phyloP scores from a whole-genome alignment of 2,113 vertebrate genomes.

The Nothocercus nigrocapillus region DNA sequence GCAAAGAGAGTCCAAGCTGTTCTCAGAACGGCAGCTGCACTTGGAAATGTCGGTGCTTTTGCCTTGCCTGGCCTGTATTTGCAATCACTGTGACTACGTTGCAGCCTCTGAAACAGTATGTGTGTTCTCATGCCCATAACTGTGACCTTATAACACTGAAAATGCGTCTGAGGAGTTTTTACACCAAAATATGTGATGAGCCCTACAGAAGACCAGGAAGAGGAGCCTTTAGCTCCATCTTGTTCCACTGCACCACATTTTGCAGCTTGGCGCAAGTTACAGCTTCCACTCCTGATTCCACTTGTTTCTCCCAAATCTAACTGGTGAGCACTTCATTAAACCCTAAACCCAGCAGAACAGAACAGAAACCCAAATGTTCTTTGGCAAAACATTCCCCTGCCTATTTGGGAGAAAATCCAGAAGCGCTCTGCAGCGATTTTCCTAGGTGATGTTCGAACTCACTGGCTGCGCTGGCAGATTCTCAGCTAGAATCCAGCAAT shows the following conservation, averaged over 20 bases:
- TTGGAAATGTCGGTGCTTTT: neutral
- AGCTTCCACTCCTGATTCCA: neutral
- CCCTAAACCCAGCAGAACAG: neutral
- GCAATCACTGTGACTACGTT: neutral
- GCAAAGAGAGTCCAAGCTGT: neutral
- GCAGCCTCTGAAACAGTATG: neutral
- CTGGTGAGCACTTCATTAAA: neutral
- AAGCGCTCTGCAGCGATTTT: neutral
- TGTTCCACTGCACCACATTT: neutral
- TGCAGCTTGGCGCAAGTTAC: neutral
- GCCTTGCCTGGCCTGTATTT: neutral
- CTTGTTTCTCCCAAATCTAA: neutral
- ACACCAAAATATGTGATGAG: neutral
- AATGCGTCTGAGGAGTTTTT: neutral
- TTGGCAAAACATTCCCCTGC: neutral
- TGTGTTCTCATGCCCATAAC: neutral
- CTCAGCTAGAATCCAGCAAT: neutral
- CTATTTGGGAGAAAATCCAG: neutral
- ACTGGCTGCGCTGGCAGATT: neutral
- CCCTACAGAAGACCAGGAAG: neutral
- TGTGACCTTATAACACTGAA: neutral
- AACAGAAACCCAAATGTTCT: rapidly evolving
- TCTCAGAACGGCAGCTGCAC: neutral
- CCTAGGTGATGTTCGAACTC: neutral
- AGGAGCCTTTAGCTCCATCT: neutral